phyloP scores from a whole-genome alignment of 2,797 vertebrate species.

The Aulostomus chinensis region DNA sequence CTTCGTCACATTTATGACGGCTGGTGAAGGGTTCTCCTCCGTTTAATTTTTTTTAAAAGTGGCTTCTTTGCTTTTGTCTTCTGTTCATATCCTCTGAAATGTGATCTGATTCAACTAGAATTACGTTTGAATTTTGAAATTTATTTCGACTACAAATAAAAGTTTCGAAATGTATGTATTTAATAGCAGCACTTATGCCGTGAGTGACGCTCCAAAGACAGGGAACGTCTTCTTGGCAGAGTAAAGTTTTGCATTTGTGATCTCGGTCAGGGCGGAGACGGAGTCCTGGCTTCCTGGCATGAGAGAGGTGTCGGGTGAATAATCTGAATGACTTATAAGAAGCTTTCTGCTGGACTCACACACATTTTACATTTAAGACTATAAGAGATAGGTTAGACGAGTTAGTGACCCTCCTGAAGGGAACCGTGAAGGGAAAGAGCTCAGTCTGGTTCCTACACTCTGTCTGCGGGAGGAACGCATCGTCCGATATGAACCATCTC shows the following conservation, averaged over 20 bases:
- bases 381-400: neutral
- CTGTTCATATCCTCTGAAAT: too few relatives aligned
- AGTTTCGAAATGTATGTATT: too few relatives aligned
- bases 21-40: too few relatives aligned
- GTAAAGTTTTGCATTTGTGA: slow-evolving; percentile 45
- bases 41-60: too few relatives aligned
- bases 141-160: too few relatives aligned
- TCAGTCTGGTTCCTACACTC: neutral
- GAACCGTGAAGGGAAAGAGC: neutral
- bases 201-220: too few relatives aligned
- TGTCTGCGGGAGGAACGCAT: slow-evolving; percentile 11
- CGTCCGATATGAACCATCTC: slow-evolving; percentile 33
- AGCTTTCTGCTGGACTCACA: neutral
- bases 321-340: slow-evolving; percentile 27
- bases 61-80: too few relatives aligned
- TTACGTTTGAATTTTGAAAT: too few relatives aligned
- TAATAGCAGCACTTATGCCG: too few relatives aligned
- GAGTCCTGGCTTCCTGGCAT: slow-evolving; percentile 3
- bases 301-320: slow-evolving; percentile 29
- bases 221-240: neutral
- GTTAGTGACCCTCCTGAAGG: neutral
- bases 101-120: too few relatives aligned
- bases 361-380: neutral
- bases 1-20: too few relatives aligned
- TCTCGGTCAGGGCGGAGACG: slow-evolving; percentile 43